A percentile compares a stretch with the other conserved stretches of the same genome.
Evolutionary conservation across 2,113 vertebrate genomes (phyloP).

Genomic region (Ploceus nigricollis): DNA sequence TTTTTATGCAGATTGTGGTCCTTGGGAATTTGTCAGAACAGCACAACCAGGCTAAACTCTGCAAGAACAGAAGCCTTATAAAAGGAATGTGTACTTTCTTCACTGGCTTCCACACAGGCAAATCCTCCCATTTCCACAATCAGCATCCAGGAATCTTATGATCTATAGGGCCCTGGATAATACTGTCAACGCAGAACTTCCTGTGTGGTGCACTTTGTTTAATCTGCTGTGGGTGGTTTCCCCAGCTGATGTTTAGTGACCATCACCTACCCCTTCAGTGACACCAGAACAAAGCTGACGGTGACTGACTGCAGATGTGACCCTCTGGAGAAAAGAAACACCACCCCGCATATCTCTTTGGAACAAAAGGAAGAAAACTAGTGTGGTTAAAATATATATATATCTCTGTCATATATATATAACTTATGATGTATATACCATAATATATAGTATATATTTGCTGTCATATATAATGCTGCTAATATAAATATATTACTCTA

Average conservation of each 20-base stretch:
- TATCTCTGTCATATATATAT: not conserved
- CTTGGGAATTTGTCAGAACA: not conserved
- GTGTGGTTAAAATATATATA: not conserved
- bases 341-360: not conserved
- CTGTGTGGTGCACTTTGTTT: not conserved
- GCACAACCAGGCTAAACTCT: not conserved
- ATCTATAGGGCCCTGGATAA: not conserved
- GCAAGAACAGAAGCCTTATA: not conserved
- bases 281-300: not conserved
- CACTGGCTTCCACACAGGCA: not conserved
- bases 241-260: not conserved
- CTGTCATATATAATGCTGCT: conserved; percentile 25
- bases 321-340: not conserved
- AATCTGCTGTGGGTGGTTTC: not conserved
- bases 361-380: not conserved
- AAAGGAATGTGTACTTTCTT: not conserved
- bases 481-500: conserved; percentile 42
- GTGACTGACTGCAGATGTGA: not conserved
- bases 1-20: not conserved
- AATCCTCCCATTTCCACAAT: not conserved
- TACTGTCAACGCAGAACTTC: not conserved
- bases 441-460: conserved; percentile 12
- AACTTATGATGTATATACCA: not conserved
- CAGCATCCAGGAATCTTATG: not conserved
- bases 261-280: not conserved